Evolutionary conservation across 2,888 invertebrate species (phyloP).

Genomic region (Andrena dorsata): DNA sequence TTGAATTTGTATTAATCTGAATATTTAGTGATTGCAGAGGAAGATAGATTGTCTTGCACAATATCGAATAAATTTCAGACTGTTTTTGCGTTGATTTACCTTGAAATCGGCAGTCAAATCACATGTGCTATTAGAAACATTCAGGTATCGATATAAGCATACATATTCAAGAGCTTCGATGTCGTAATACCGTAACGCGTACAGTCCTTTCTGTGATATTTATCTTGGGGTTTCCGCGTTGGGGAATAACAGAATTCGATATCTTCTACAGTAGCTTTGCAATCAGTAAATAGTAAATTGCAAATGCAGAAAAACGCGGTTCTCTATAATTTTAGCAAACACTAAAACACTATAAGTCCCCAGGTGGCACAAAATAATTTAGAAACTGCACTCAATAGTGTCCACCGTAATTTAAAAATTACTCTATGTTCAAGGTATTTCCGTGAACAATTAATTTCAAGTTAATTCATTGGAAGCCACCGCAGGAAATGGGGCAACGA

Average conservation of each 20-base stretch:
- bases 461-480: background rate
- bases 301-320: no score
- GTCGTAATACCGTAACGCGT: constrained; percentile 23
- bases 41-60: background rate
- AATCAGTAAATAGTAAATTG: no score
- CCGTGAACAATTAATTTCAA: background rate
- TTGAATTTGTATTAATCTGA: background rate
- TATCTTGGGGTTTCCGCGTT: constrained; percentile 6
- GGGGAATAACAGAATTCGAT: background rate
- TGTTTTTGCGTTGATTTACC: constrained; percentile 8
- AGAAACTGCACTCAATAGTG: background rate
- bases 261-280: background rate
- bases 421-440: background rate
- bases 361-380: no score
- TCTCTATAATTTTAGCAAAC: no score
- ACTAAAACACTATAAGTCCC: no score
- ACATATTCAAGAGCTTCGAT: constrained; percentile 40
- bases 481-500: background rate
- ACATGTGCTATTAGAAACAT: constrained; percentile 2
- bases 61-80: constrained; percentile 20
- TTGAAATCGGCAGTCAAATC: constrained; percentile 28
- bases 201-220: constrained; percentile 1
- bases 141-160: constrained; percentile 19
- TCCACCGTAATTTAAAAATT: background rate
- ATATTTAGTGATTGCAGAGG: background rate